Conservation (phyloP, 2,113 vertebrate species). For the Charadrius vociferus region DNA sequence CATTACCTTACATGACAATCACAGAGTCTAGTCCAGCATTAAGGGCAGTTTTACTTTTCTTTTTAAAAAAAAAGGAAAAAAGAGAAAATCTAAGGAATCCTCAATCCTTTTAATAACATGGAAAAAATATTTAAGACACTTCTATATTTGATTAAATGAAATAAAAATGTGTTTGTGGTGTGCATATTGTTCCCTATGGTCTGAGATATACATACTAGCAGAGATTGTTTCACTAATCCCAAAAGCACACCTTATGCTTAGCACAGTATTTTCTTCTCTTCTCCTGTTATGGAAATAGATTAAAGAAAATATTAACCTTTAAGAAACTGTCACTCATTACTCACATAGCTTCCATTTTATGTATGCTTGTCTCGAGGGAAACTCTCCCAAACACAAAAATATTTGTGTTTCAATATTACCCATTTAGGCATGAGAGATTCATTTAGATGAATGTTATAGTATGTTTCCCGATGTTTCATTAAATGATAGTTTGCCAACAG, state of each 20-base stretch:
- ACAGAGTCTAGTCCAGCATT: slow-evolving; percentile 74
- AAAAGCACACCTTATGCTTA: slow-evolving; percentile 78
- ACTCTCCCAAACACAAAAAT: slow-evolving; percentile 75
- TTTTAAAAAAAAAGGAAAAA: neutral
- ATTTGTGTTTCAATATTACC: slow-evolving; percentile 77
- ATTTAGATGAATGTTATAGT: slow-evolving; percentile 65
- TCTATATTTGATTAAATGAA: slow-evolving; percentile 72
- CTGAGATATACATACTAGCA: slow-evolving; percentile 72
- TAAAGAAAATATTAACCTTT: slow-evolving; percentile 87
- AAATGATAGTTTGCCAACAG: slow-evolving; percentile 56
- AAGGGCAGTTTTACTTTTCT: slow-evolving; percentile 69
- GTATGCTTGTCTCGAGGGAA: slow-evolving; percentile 71
- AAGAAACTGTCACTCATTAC: slow-evolving; percentile 84
- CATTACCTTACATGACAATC: slow-evolving; percentile 95
- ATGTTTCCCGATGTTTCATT: slow-evolving; percentile 56
- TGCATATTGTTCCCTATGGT: slow-evolving; percentile 67
- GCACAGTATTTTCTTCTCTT: slow-evolving; percentile 71
- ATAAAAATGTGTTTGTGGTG: slow-evolving; percentile 67
- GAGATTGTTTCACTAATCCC: slow-evolving; percentile 84
- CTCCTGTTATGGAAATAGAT: slow-evolving; percentile 80
- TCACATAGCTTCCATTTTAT: slow-evolving; percentile 67
- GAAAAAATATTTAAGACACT: slow-evolving; percentile 72
- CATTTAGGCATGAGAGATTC: slow-evolving; percentile 75
- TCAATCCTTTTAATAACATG: slow-evolving; percentile 68
- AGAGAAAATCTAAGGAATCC: slow-evolving; percentile 25